Evolutionary conservation across 2,888 invertebrate genomes (phyloP).

Genomic region (Agrilus cyanescens): DNA sequence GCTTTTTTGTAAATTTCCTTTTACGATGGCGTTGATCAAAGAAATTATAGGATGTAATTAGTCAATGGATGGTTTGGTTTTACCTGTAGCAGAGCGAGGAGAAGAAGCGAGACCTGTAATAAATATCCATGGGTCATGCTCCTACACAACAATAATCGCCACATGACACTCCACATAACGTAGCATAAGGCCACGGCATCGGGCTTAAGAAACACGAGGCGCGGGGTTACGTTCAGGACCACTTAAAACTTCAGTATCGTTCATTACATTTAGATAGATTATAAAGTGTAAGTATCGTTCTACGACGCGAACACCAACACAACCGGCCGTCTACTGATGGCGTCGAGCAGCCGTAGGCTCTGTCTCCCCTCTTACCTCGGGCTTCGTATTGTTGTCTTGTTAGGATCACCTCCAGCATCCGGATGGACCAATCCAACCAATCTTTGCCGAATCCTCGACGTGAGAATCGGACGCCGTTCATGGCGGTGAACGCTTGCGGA

Average conservation of each 20-base stretch:
- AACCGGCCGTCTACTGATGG: constrained; percentile 33
- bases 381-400: constrained; percentile 18
- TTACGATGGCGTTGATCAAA: too few species aligned
- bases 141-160: constrained; percentile 37
- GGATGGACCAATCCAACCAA: constrained; percentile 28
- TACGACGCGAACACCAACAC: constrained; percentile 21
- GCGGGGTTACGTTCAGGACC: constrained; percentile 1
- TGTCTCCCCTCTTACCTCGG: constrained; percentile 26
- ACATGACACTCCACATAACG: constrained; percentile 41
- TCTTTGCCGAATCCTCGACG: background rate
- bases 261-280: too few species aligned
- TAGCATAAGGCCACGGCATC: constrained; percentile 25
- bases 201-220: constrained; percentile 14
- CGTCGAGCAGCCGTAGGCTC: constrained; percentile 31
- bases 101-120: constrained; percentile 37
- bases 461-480: too few species aligned
- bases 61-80: constrained; percentile 10
- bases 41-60: background rate
- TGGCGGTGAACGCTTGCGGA: too few species aligned
- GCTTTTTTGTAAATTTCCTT: too few species aligned
- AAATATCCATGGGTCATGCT: constrained; percentile 42
- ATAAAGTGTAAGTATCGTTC: too few species aligned
- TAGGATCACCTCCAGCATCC: constrained; percentile 27
- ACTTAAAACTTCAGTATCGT: too few species aligned
- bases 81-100: constrained; percentile 38